Base-by-base conservation (phyloP, 1,140 invertebrate genomes). In the Amphibalanus amphitrite region DNA sequence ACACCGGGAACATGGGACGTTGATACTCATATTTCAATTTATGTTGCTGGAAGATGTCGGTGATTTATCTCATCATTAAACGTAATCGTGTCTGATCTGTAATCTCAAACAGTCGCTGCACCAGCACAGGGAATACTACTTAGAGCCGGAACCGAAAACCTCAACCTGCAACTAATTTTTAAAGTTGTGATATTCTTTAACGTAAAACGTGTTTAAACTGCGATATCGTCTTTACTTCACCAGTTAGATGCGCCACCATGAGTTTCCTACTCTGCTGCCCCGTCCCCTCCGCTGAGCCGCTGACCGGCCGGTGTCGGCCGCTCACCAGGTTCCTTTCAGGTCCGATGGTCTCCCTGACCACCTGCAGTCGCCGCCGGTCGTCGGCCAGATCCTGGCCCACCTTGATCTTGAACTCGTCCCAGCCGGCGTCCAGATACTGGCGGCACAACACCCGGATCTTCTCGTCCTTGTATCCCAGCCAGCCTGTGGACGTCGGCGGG, bases 361-460 rank as follows among this genome's bases (percentile, higher is more conserved):
- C 77, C 72, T 82, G 79, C 73, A 89, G 88, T 71, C 92, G 80
- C 76, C 85, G 82, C 29, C 86, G 85, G 77, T 95, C 92, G 74
- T 91, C 86, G 73, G 90, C 80, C n/a, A 93, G 74, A 81, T 88
- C 85, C 68, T 84, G 81, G 6, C 92, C 93, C n/a, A 96, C 91
- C 83, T 96, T 96, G 1, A 90, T 82, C 82, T 96, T 96, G 78
- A 95, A 95, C 70, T 86, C 84, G 13, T 84, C 89, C 78, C 90
- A 94, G 29, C 92, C 92, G 40, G 86, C 78, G 13, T 82, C 80
- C 68, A 93, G 76, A 76, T 87, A 92, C 78, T 91, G 86, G 65
- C 86, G 79, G 74, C 90, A 91, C 0, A 92, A 80, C 74, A 84
- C 74, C 74, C 82, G 81, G 3, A 92, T 84, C 75, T 86, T 83